A percentile compares a stretch with the other conserved stretches of the same genome.
Conservation (phyloP, 2,113 vertebrate species). For the Haliaeetus leucogaster region DNA sequence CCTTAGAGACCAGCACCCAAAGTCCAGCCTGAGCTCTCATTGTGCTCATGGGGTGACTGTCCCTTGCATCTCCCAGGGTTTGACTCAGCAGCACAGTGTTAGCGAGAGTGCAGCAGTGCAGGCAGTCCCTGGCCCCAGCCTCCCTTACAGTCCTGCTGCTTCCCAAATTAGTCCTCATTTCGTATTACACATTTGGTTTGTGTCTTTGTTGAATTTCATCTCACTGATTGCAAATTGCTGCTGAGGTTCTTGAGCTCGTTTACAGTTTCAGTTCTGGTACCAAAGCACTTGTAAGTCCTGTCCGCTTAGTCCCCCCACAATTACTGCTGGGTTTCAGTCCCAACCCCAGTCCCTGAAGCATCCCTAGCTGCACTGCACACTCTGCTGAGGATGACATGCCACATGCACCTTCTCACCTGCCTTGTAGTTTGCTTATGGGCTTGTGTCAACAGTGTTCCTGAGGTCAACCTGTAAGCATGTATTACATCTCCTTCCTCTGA, state of each 20-base stretch:
- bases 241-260: not conserved
- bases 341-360: not conserved
- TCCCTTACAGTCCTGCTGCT: not conserved
- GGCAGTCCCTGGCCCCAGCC: not conserved
- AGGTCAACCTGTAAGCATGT: not conserved
- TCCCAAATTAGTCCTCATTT: not conserved
- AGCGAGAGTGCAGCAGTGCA: accelerated
- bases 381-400: not conserved
- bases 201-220: not conserved
- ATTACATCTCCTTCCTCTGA: not conserved
- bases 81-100: not conserved
- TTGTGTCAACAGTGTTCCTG: not conserved
- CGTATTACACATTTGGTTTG: not conserved
- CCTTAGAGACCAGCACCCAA: not conserved
- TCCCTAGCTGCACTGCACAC: not conserved
- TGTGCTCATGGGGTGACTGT: not conserved
- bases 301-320: not conserved
- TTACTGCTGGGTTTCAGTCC: not conserved
- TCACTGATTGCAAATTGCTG: not conserved
- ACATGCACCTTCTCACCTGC: not conserved
- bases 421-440: not conserved
- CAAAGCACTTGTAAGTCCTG: not conserved
- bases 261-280: not conserved
- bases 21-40: not conserved
- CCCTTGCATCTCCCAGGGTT: not conserved